phyloP scores from a whole-genome alignment of 2,113 vertebrate genomes.

The Perca schrenkii region DNA sequence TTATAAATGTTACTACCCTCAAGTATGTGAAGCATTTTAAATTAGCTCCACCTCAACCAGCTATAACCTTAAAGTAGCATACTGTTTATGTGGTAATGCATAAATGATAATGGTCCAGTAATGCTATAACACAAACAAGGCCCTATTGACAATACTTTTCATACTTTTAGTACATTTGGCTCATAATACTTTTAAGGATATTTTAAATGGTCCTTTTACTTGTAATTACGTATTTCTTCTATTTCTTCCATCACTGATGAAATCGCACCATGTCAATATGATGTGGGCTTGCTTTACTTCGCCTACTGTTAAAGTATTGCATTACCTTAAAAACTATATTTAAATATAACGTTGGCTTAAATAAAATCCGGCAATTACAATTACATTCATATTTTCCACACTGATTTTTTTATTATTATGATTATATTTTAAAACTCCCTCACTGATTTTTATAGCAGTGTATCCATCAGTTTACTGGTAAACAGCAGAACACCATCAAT shows the following conservation, averaged over 20 bases:
- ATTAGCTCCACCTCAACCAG: too few relatives aligned
- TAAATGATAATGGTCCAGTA: neutral
- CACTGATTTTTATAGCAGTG: neutral
- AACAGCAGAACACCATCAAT: slow-evolving; percentile 10
- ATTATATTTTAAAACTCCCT: too few relatives aligned
- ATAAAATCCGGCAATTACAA: neutral
- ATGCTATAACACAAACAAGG: neutral
- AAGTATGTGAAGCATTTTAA: too few relatives aligned
- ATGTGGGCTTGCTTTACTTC: neutral
- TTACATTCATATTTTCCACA: neutral
- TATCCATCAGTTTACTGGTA: neutral
- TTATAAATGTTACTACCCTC: too few relatives aligned
- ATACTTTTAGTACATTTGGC: neutral
- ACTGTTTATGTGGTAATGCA: neutral
- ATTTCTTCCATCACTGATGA: too few relatives aligned
- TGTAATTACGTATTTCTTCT: neutral
- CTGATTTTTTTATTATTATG: neutral
- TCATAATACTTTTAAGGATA: neutral
- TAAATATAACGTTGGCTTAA: neutral
- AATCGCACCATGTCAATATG: neutral
- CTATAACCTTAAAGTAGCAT: too few relatives aligned
- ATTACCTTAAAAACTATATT: neutral
- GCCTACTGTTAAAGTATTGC: neutral
- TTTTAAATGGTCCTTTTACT: neutral
- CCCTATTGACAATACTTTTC: neutral